phyloP scores from a whole-genome alignment of 1,140 invertebrate genomes.

The Brachionus manjavacas region DNA sequence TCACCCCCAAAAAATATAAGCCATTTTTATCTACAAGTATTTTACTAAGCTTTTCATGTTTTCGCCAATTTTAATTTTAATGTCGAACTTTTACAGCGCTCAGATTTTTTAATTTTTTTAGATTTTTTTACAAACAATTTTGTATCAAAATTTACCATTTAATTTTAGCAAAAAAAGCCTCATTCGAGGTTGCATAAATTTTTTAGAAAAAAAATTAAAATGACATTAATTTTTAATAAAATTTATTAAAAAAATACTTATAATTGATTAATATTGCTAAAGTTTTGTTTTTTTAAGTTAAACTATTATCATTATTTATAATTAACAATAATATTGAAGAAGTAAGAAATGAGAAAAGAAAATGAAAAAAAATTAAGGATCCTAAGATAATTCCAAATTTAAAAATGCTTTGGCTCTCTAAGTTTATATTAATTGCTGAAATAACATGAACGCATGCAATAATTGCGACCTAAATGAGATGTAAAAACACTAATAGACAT shows the following conservation, averaged over 20 bases:
- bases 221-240: background rate
- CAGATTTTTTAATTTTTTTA: too few relatives aligned
- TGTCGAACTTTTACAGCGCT: too few relatives aligned
- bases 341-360: slow-evolving; percentile 2
- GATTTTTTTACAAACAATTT: too few relatives aligned
- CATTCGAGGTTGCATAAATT: too few relatives aligned
- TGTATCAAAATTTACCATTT: too few relatives aligned
- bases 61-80: too few relatives aligned
- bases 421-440: background rate
- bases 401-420: background rate
- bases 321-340: slow-evolving; percentile 26
- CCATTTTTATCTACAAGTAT: too few relatives aligned
- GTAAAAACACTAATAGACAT: background rate
- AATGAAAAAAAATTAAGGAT: slow-evolving; percentile 12
- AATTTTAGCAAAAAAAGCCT: too few relatives aligned
- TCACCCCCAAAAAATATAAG: too few relatives aligned
- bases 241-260: slow-evolving; percentile 39
- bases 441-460: background rate
- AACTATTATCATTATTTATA: slow-evolving; percentile 38
- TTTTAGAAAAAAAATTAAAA: background rate
- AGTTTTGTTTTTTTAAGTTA: slow-evolving; percentile 23
- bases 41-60: too few relatives aligned
- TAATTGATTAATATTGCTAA: slow-evolving; percentile 21
- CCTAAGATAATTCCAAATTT: background rate
- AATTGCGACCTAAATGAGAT: background rate